phyloP scores from a whole-genome alignment of 2,888 invertebrate species.

The Paralinhomoeus sp. region DNA sequence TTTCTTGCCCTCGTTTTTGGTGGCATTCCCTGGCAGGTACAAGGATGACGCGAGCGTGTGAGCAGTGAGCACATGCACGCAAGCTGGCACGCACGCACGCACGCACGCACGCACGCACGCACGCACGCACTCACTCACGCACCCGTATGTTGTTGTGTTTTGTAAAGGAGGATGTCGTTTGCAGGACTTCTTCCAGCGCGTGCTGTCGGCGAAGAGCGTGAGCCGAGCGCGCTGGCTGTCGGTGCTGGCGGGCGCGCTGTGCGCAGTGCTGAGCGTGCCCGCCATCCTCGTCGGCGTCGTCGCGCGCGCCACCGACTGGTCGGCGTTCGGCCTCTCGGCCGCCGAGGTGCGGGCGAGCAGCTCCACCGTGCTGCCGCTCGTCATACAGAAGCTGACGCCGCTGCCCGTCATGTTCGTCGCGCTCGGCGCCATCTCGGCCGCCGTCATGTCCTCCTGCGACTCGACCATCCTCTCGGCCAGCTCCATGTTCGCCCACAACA shows the following conservation, averaged over 20 bases:
- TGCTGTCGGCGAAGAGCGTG: conserved; percentile 74
- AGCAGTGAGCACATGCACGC: too few species aligned
- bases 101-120: too few species aligned
- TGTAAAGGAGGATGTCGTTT: neutral
- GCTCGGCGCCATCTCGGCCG: conserved; percentile 68
- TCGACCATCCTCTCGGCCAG: conserved; percentile 84
- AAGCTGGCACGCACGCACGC: too few species aligned
- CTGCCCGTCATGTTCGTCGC: conserved; percentile 83
- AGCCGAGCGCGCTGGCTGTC: conserved; percentile 69
- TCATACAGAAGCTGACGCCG: conserved; percentile 76
- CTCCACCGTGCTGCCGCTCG: conserved; percentile 18
- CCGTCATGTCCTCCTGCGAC: conserved; percentile 94
- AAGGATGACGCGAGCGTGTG: too few species aligned
- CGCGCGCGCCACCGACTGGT: conserved; percentile 32
- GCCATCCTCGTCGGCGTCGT: conserved; percentile 83
- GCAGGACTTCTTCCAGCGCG: conserved; percentile 81
- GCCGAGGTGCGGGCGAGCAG: neutral
- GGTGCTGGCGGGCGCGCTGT: conserved; percentile 75
- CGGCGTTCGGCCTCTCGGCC: neutral
- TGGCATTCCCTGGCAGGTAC: conserved; percentile 77
- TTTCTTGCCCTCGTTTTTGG: conserved; percentile 65
- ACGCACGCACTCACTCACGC: too few species aligned
- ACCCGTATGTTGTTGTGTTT: too few species aligned
- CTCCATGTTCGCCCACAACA: conserved; percentile 89
- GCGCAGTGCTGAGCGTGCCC: conserved; percentile 81